Evolutionary conservation across 2,888 invertebrate genomes (phyloP).

Genomic region (Rhamnusium bicolor): DNA sequence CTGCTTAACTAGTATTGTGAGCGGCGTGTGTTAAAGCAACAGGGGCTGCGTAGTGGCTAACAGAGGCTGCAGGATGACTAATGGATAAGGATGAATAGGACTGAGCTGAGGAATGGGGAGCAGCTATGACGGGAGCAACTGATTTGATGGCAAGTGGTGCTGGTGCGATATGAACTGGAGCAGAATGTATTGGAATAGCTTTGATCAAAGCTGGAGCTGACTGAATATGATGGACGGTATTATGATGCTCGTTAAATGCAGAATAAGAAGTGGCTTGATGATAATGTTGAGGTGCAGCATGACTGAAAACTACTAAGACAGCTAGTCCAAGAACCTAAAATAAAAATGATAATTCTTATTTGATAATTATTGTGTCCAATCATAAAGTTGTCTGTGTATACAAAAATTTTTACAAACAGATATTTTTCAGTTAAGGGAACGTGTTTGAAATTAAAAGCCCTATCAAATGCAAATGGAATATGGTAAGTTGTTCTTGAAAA

Average conservation of each 20-base stretch:
- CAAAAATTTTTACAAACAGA: too few relatives aligned
- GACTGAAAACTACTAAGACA: slow-evolving; percentile 68
- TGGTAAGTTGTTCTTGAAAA: too few relatives aligned
- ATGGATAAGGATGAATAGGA: slow-evolving; percentile 35
- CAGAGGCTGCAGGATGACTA: slow-evolving; percentile 34
- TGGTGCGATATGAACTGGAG: not conserved
- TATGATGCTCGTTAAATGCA: slow-evolving; percentile 56
- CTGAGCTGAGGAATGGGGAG: slow-evolving; percentile 23
- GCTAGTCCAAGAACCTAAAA: slow-evolving; percentile 62
- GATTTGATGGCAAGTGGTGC: not conserved
- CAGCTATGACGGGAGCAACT: slow-evolving; percentile 28
- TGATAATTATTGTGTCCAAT: too few relatives aligned
- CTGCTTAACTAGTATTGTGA: slow-evolving; percentile 2
- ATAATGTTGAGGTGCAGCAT: slow-evolving; percentile 61
- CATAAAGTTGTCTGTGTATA: too few relatives aligned
- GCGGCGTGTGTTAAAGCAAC: slow-evolving; percentile 39
- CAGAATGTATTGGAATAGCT: not conserved
- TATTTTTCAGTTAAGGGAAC: too few relatives aligned
- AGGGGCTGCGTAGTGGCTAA: slow-evolving; percentile 40
- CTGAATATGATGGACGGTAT: slow-evolving; percentile 50
- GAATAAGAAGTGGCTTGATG: slow-evolving; percentile 52
- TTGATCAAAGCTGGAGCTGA: slow-evolving; percentile 44
- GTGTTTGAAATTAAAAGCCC: too few relatives aligned
- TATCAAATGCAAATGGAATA: too few relatives aligned
- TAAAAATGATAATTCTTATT: too few relatives aligned